Conservation (phyloP, 2,888 invertebrate species). For the Agriopis leucophaearia region DNA sequence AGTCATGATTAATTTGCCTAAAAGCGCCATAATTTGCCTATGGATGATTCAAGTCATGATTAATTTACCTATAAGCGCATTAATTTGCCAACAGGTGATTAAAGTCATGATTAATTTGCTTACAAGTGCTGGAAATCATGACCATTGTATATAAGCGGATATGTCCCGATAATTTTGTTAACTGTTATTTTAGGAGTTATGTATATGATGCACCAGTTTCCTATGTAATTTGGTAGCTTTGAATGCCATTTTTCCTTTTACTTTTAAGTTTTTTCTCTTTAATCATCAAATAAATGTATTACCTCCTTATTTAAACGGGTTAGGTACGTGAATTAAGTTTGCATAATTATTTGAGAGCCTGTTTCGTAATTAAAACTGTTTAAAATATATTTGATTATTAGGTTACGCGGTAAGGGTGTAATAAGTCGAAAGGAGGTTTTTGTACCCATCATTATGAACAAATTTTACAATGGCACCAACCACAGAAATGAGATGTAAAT, state of each 20-base stretch:
- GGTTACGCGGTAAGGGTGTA: background rate
- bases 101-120: slow-evolving; percentile 29
- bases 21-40: slow-evolving; percentile 1
- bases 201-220: too few species aligned
- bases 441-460: too few species aligned
- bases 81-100: slow-evolving; percentile 29
- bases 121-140: background rate
- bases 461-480: too few species aligned
- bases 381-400: too few species aligned
- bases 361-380: too few species aligned
- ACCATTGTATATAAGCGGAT: background rate
- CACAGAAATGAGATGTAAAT: too few species aligned
- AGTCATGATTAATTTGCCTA: background rate
- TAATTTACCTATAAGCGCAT: slow-evolving; percentile 32
- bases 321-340: background rate
- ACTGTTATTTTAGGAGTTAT: too few species aligned
- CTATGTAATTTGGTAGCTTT: too few species aligned
- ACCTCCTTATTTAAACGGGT: slow-evolving; percentile 4
- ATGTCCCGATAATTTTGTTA: background rate
- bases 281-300: background rate
- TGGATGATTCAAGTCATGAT: slow-evolving; percentile 15
- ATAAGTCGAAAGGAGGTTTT: too few species aligned
- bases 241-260: too few species aligned
- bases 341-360: background rate
- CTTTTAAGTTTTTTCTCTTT: background rate